Evolutionary conservation across 1,140 invertebrate species (phyloP).

Genomic region (Teleogryllus occipitalis): DNA sequence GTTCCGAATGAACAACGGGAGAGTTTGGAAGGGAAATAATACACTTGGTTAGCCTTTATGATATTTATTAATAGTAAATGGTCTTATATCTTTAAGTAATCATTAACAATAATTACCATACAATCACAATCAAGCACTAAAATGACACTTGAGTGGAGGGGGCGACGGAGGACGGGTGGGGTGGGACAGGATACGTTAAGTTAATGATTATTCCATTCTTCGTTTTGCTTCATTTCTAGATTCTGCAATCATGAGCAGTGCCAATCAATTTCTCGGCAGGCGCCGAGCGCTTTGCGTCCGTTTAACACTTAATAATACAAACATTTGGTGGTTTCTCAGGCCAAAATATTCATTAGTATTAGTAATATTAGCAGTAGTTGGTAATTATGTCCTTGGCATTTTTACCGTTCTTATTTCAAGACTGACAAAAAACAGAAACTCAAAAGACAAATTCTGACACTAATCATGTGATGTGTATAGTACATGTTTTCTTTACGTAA

Average conservation of each 20-base stretch:
- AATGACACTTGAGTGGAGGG: constrained; percentile 12
- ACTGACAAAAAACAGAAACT: background rate
- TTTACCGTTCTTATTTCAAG: background rate
- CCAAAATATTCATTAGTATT: constrained; percentile 6
- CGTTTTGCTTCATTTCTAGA: background rate
- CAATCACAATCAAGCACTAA: constrained; percentile 19
- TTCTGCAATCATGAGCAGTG: background rate
- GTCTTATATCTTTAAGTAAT: constrained; percentile 19
- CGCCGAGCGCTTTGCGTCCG: background rate
- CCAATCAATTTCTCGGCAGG: background rate
- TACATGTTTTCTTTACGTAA: background rate
- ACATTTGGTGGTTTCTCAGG: background rate
- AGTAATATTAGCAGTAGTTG: background rate
- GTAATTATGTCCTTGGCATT: background rate
- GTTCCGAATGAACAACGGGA: too few relatives aligned
- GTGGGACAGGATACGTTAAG: constrained; percentile 3
- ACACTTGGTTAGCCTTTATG: background rate
- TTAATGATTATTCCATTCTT: constrained; percentile 6
- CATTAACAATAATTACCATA: constrained; percentile 19
- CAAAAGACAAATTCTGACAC: background rate
- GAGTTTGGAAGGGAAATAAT: background rate
- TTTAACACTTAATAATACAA: background rate
- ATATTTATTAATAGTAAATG: constrained; percentile 21
- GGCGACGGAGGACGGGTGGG: background rate
- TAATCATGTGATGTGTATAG: constrained; percentile 1